phyloP scores from a whole-genome alignment of 2,113 vertebrate genomes.

The Meleagris gallopavo region DNA sequence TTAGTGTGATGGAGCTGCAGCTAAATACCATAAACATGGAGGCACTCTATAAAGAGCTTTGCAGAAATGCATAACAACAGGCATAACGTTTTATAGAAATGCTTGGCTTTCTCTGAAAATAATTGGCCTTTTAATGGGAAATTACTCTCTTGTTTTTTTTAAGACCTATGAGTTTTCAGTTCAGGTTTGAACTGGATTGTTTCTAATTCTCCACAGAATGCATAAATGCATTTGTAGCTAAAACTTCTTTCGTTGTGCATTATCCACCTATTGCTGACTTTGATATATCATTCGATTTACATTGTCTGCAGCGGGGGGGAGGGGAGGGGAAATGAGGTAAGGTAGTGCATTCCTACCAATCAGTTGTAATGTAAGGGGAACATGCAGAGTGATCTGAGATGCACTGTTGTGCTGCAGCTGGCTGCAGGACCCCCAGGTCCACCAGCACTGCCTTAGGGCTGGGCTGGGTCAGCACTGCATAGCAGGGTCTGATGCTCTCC shows the following conservation, averaged over 20 bases:
- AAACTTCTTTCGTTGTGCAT: neutral
- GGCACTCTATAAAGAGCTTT: neutral
- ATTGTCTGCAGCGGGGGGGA: too few species aligned
- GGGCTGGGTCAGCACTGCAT: neutral
- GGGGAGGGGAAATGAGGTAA: too few species aligned
- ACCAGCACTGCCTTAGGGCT: neutral
- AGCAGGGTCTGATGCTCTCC: neutral
- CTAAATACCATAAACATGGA: conserved; percentile 12
- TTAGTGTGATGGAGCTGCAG: conserved; percentile 14
- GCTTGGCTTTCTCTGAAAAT: conserved; percentile 42
- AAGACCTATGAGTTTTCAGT: neutral
- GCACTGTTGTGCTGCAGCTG: neutral
- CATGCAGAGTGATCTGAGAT: neutral
- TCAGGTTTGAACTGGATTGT: neutral
- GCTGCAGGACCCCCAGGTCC: neutral
- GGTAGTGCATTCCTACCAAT: too few species aligned
- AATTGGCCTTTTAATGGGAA: conserved; percentile 35
- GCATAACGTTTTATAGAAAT: conserved; percentile 54
- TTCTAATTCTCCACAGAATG: neutral
- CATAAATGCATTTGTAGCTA: neutral
- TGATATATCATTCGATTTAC: neutral
- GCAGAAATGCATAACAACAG: conserved; percentile 23
- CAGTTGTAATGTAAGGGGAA: neutral
- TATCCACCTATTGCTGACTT: neutral
- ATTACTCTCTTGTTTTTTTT: conserved; percentile 17